These are phyloP conservation scores for Chunga burmeisteri DNA, from an alignment of 2,113 vertebrate genomes.

Conservation along the genomic window DNA sequence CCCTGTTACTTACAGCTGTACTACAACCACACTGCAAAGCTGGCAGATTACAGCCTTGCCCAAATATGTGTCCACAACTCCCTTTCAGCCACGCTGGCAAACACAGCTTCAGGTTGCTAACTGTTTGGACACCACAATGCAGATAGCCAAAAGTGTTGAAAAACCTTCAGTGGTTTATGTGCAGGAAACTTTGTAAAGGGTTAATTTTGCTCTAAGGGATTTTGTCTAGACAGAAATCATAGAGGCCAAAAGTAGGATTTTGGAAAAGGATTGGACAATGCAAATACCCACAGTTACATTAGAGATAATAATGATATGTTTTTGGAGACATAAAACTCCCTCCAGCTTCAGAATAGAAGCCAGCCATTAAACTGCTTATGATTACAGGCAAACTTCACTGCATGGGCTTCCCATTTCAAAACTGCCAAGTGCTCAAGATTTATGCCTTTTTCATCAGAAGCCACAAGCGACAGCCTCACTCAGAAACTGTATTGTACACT, in stretches of 20 bases:
- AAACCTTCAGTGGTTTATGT: fast-evolving
- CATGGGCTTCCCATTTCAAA: not conserved
- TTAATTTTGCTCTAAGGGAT: not conserved
- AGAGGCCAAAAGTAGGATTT: not conserved
- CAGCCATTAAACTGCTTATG: not conserved
- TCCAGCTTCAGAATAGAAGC: not conserved
- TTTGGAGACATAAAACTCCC: not conserved
- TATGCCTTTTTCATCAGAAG: not conserved
- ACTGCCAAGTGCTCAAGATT: not conserved
- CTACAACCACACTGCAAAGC: not conserved
- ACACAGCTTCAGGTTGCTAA: not conserved
- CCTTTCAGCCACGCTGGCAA: not conserved
- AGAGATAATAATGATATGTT: not conserved
- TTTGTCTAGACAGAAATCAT: not conserved
- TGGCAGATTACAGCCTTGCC: not conserved
- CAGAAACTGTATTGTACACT: not conserved
- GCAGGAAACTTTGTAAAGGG: not conserved
- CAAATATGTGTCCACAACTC: not conserved
- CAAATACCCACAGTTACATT: not conserved
- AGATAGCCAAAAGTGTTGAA: not conserved
- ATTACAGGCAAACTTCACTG: not conserved
- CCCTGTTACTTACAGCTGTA: not conserved
- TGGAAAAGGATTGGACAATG: not conserved
- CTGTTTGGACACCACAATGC: not conserved
- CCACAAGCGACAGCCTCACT: not conserved